Evolutionary conservation across 2,113 vertebrate genomes (phyloP), one percentile per base, ranked within the genome.

Genomic region (Atlantisia rogersi): DNA sequence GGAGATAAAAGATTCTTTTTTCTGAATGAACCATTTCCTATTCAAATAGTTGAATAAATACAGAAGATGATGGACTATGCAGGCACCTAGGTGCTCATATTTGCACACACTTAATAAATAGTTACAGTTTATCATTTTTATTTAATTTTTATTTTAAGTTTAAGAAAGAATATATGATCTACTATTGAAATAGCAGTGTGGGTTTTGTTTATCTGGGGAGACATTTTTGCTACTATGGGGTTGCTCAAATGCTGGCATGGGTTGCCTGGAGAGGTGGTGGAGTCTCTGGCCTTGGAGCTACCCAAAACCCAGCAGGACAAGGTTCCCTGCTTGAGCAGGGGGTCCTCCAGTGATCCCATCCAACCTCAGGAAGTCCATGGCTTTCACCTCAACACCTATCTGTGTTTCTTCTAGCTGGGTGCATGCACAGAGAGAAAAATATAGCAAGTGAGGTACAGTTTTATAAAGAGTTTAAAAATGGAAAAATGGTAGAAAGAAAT

Each of bases 351-450:
- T 71, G 52, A 37, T 83, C 52, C 20, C n/a, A 91, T 92, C 60
- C 39, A 91, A 16, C 28, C 46, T 91, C 77, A 91, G 78, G 56
- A 91, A 84, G 86, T 92, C 60, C 77, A 28, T 89, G 83, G 52
- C 44, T 93, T 93, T 90, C 75, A 64, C 18, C 42, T 83, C 42
- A 53, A 92, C 52, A 40, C 40, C 42, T 70, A 5, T 44, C 31
- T 73, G 16, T 40, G 15, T 50, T 63, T 68, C 53, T 82, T 63
- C 48, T 42, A 73, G 35, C 52, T 85, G 20, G 2, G 9, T 75
- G 35, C 35, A 56, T 71, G 42, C 48, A 65, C 35, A 60, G 52
- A 70, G 48, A 58, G 29, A 92, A 75, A 91, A 89, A 71, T 52
- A 75, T 28, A 14, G 74, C 26, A 78, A 35, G 86, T 2, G 4